A percentile compares a stretch with the other conserved stretches of the same genome.
Evolutionary conservation across 1,140 invertebrate species (phyloP).

Genomic region (Ceratina australensis): DNA sequence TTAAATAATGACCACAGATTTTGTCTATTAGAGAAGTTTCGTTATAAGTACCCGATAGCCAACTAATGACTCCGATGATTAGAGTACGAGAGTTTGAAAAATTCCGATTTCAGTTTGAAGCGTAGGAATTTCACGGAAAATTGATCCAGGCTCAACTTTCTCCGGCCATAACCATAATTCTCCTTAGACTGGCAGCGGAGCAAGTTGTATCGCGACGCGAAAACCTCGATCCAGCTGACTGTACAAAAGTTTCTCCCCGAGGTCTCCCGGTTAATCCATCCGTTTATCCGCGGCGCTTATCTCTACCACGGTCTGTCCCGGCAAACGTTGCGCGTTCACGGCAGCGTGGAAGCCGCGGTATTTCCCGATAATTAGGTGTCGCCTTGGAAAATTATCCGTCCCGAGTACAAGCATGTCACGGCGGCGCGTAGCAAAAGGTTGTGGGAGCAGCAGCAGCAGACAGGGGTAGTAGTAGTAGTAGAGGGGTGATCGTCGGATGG

Average conservation of each 20-base stretch:
- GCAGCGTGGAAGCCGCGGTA: slow-evolving; percentile 49
- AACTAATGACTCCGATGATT: too few species aligned
- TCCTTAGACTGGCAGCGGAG: not conserved
- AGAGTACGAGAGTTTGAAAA: not conserved
- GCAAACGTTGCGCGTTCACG: slow-evolving; percentile 14
- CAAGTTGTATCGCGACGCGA: not conserved
- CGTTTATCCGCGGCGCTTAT: slow-evolving; percentile 29
- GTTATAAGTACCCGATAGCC: too few species aligned
- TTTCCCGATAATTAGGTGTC: slow-evolving; percentile 72
- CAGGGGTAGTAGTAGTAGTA: not conserved
- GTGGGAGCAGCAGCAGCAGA: too few species aligned
- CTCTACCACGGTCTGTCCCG: slow-evolving; percentile 3
- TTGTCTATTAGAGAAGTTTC: too few species aligned
- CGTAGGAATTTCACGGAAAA: slow-evolving; percentile 29
- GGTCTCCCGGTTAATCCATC: slow-evolving; percentile 27
- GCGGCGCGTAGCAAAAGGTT: not conserved
- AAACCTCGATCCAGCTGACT: slow-evolving; percentile 2
- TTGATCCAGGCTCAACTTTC: slow-evolving; percentile 20
- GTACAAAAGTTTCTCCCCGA: slow-evolving; percentile 22
- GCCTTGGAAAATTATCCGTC: slow-evolving; percentile 62
- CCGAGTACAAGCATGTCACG: slow-evolving; percentile 14
- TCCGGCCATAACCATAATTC: not conserved
- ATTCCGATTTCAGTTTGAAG: not conserved
- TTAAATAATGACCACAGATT: too few species aligned
- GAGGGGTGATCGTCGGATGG: slow-evolving; percentile 29